Conservation (phyloP, 2,888 invertebrate species). For the Plebejus argus region DNA sequence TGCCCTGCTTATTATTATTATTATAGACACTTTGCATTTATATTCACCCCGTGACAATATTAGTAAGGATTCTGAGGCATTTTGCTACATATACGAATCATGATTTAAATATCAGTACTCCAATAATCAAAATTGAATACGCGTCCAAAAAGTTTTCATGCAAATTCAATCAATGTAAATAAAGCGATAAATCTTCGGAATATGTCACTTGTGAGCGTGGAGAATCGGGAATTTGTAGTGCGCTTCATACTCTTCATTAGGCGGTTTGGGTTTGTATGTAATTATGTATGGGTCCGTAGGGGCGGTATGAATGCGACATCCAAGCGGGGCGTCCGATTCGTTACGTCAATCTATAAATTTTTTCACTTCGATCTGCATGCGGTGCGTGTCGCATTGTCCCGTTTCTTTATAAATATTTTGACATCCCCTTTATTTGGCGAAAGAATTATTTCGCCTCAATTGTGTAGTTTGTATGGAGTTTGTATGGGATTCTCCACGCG, state of each 20-base stretch:
- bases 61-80: too few relatives aligned
- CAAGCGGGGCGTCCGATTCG: slow-evolving; percentile 74
- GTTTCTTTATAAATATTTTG: slow-evolving; percentile 81
- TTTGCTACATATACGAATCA: too few relatives aligned
- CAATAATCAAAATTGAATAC: neutral
- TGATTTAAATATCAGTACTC: neutral
- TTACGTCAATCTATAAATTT: slow-evolving; percentile 76
- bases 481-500: slow-evolving; percentile 20
- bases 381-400: slow-evolving; percentile 68
- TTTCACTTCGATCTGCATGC: slow-evolving; percentile 70
- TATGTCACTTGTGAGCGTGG: slow-evolving; percentile 47
- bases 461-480: slow-evolving; percentile 57
- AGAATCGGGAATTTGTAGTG: slow-evolving; percentile 54
- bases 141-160: slow-evolving; percentile 1
- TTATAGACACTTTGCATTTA: too few relatives aligned
- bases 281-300: slow-evolving; percentile 76
- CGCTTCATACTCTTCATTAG: slow-evolving; percentile 70
- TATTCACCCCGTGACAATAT: too few relatives aligned
- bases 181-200: slow-evolving; percentile 28
- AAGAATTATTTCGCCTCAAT: slow-evolving; percentile 71
- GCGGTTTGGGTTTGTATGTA: slow-evolving; percentile 69
- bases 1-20: too few relatives aligned
- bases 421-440: slow-evolving; percentile 75
- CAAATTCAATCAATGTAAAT: slow-evolving; percentile 19
- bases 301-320: slow-evolving; percentile 56